Percentiles rank a stretch among this genome's conserved stretches.
Conservation (phyloP, 2,888 invertebrate genomes). For the Cerceris rybyensis region DNA sequence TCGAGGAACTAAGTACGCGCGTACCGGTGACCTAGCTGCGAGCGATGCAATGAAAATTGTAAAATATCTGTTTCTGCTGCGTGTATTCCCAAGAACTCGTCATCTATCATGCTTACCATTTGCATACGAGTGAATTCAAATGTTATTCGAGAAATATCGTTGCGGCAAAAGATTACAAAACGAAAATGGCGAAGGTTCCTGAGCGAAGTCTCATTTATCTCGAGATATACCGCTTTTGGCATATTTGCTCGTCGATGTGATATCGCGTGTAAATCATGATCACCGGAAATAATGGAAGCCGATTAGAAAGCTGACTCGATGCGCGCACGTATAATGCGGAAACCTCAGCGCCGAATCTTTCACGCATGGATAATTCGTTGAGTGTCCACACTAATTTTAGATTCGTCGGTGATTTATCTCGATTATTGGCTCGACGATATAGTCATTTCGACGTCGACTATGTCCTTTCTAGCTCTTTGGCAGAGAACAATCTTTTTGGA, state of each 20-base stretch:
- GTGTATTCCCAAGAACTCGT: constrained; percentile 27
- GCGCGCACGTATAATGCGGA: constrained; percentile 48
- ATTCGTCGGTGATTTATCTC: constrained; percentile 36
- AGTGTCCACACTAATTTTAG: constrained; percentile 32
- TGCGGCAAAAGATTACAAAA: constrained; percentile 36
- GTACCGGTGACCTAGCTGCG: constrained; percentile 21
- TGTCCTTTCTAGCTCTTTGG: no score
- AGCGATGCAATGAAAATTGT: constrained; percentile 41
- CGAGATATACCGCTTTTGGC: constrained; percentile 43
- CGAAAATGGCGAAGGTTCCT: constrained; percentile 30
- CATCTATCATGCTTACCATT: constrained; percentile 51
- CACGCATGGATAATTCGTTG: constrained; percentile 57
- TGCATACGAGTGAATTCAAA: constrained; percentile 38
- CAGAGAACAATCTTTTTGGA: no score
- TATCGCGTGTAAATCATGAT: constrained; percentile 63
- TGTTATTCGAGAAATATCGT: constrained; percentile 41
- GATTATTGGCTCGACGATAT: background rate
- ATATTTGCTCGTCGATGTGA: constrained; percentile 54
- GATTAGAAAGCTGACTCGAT: constrained; percentile 67
- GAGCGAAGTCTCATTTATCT: constrained; percentile 57
- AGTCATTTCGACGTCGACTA: background rate
- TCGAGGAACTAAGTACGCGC: constrained; percentile 14
- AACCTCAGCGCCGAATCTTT: constrained; percentile 55
- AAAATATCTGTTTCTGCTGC: constrained; percentile 36
- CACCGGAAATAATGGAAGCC: constrained; percentile 67